Evolutionary conservation across 2,888 invertebrate species (phyloP), one percentile per base, ranked within the genome.

Genomic region (Papilio gigon): DNA sequence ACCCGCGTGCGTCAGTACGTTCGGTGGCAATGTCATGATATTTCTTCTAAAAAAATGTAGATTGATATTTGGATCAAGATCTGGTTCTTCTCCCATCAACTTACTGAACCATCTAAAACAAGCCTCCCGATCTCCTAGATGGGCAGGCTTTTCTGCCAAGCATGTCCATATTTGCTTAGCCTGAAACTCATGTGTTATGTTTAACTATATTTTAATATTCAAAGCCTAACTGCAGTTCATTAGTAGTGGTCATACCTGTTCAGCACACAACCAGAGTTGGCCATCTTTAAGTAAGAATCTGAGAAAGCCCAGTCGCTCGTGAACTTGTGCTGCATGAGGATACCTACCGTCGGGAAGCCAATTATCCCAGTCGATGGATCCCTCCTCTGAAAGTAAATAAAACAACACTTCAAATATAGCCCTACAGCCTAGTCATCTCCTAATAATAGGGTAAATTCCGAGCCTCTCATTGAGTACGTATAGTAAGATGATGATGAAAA

Each of bases 91-190:
- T 20, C 97, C 97, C 98, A 98, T 98, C 42, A 98, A 90, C 89
- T 98, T 98, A 44, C 98, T 97, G 91, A 98, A 99, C 99, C 99
- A 99, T 79, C 97, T 97, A 90, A 99, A 99, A 88, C 99, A 98
- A 37, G 98, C 97, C 87, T 99, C 99, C 44, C 98, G 94, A 86
- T 99, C 99, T 1, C 96, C 95, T 14, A 96, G 93, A 85, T 98
- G 98, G 12, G 98, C 97, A 12, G 98, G 98, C 81, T 95, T 95
- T 84, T 98, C 98, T 2, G 98, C 98, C 70, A 99, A 93, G 86
- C 98, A 98, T 78, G 97, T 95, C 99, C 99, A 99, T 78, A 99
- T 98, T 92, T 98, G 97, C 88, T 98, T 97, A 8, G 98, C 98
- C 93, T 93, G 75, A 64, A 80, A 82, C 27, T 27, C 1, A 59